These are phyloP conservation scores for Chrysemys picta DNA, from an alignment of 2,113 vertebrate species.

Conservation along the genomic window DNA sequence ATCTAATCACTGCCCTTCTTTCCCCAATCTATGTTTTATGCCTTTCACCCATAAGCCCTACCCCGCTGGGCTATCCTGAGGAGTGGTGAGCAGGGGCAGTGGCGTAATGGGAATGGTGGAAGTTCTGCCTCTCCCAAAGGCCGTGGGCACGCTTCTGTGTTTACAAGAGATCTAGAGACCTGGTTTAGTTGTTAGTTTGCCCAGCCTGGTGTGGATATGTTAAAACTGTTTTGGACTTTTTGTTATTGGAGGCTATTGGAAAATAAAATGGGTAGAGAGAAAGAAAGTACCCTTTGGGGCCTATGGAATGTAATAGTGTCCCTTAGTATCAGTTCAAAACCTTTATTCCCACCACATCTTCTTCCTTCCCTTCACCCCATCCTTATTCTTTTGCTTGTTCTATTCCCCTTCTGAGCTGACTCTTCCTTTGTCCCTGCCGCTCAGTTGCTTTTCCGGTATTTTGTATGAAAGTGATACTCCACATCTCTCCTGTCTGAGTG, in stretches of 20 bases:
- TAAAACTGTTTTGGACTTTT: background rate
- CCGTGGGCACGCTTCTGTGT: accelerated
- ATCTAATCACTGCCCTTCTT: background rate
- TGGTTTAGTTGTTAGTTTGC: background rate
- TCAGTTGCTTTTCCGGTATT: background rate
- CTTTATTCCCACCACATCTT: background rate
- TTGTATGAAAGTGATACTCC: background rate
- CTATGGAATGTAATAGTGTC: background rate
- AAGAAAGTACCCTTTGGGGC: background rate
- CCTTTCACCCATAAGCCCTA: background rate
- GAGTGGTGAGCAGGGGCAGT: background rate
- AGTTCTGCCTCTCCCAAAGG: accelerated
- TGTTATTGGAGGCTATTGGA: background rate
- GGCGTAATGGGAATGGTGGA: background rate
- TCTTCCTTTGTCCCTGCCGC: background rate
- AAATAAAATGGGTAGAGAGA: background rate
- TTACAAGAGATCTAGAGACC: background rate
- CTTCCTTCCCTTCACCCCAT: background rate
- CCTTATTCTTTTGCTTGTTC: background rate
- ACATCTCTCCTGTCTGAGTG: background rate
- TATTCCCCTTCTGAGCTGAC: background rate
- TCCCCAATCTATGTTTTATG: background rate
- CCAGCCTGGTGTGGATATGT: background rate
- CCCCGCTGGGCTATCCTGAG: background rate
- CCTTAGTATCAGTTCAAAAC: background rate